Evolutionary conservation across 2,888 invertebrate species (phyloP), one percentile per base, ranked within the genome.

Genomic region (Drosophila tripunctata): DNA sequence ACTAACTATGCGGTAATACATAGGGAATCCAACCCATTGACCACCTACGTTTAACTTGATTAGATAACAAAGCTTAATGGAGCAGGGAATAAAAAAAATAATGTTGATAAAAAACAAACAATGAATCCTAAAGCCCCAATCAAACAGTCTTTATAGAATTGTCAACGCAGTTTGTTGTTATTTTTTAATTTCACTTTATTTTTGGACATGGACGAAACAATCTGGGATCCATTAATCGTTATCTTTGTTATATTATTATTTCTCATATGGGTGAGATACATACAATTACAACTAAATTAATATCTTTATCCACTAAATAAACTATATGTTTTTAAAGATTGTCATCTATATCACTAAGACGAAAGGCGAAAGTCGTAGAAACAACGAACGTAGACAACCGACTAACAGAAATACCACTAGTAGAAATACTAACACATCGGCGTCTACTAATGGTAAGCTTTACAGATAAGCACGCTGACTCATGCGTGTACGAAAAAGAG

Each of bases 61-160:
- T 30, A 51, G 51, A 51, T 51, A 19, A 40, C 27, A 35, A 14
- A 10, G 6, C 12, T 27, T 27, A 27, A 2, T 6, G 10, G 27
- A 27, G 10, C n/a, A n/a, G n/a, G n/a, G n/a, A n/a, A 27, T 10
- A 21, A 4, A 21, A 27, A 27, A 27, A 27, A 27, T 3, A 10
- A 27, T 1, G 8, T n/a, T 19, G 38, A 19, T 38, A 38, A 40
- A 8, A 21, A 40, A 21, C 12, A 14, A 22, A n/a, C 1, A 21
- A 21, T 40, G 21, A 4, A 40, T 22, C 40, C n/a, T 12, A 22
- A 40, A 40, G 21, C 12, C 12, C 38, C 3, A 38, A n/a, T 38
- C 38, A 12, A 19, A 40, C 40, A 51, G 51, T 51, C 21, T 30
- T 21, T 6, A 19, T 19, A 51, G 30, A 30, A 24, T 30, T 12